A percentile compares a stretch with the other conserved stretches of the same genome.
Conservation (phyloP, 2,797 vertebrate species). For the Heteromormyrus szaboi region DNA sequence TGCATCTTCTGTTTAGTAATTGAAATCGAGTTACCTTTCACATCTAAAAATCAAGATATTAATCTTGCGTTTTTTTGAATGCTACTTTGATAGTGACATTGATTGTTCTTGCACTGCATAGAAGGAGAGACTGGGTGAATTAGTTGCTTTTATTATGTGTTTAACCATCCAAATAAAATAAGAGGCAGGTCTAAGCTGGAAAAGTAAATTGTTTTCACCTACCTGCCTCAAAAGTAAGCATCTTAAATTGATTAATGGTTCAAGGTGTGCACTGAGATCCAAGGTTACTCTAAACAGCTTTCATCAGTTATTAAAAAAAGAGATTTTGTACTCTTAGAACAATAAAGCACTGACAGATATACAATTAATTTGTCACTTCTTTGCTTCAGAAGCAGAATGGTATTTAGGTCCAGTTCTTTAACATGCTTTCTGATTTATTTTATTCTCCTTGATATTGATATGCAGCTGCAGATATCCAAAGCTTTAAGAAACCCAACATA, state of each 20-base stretch:
- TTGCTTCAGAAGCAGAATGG: not conserved
- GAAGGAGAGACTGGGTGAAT: not conserved
- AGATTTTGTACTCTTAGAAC: not conserved
- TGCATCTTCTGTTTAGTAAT: not conserved
- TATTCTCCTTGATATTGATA: constrained; percentile 13
- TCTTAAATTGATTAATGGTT: constrained; percentile 11
- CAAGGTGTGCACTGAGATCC: not conserved
- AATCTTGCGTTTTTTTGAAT: not conserved
- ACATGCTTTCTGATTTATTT: not conserved
- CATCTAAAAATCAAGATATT: not conserved
- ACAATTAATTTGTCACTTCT: not conserved
- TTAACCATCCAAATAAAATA: not conserved
- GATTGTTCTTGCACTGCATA: not conserved
- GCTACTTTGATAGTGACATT: not conserved
- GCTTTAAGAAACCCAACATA: not conserved
- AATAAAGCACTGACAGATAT: constrained; percentile 5
- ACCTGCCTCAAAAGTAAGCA: not conserved
- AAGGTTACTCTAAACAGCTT: constrained; percentile 14
- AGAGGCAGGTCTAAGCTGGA: not conserved
- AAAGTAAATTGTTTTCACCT: not conserved
- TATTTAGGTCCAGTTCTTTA: not conserved
- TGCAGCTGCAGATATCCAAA: constrained; percentile 7
- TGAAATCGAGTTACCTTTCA: not conserved
- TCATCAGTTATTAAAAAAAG: not conserved
- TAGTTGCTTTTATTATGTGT: constrained; percentile 1